phyloP scores from a whole-genome alignment of 2,797 vertebrate species.

The Microhierax caerulescens region DNA sequence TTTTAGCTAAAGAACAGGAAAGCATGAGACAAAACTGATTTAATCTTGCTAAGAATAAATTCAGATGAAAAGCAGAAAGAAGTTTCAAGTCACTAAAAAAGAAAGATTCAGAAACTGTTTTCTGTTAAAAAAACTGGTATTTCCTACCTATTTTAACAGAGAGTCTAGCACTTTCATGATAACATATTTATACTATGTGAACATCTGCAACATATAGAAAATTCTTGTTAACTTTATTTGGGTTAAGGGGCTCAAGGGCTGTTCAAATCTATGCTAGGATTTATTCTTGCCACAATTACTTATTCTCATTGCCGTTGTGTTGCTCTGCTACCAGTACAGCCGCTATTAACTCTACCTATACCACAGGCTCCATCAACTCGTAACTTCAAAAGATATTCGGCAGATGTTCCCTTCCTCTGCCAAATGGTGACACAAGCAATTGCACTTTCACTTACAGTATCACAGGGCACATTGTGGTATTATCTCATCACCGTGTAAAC shows the following conservation, averaged over 20 bases:
- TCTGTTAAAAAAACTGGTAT: neutral
- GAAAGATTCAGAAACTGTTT: neutral
- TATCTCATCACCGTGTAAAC: neutral
- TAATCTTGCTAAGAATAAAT: neutral
- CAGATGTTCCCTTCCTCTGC: neutral
- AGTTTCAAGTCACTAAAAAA: neutral
- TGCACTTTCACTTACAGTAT: neutral
- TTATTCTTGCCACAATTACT: neutral
- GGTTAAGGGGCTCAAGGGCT: neutral
- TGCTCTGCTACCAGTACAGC: neutral
- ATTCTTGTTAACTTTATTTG: neutral
- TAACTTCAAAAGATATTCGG: neutral
- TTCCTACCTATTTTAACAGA: neutral
- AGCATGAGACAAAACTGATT: neutral
- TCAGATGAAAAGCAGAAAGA: neutral
- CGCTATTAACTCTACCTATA: neutral
- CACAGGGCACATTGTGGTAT: neutral
- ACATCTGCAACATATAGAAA: neutral
- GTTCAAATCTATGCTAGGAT: neutral
- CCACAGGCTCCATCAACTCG: neutral
- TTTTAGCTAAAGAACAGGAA: neutral
- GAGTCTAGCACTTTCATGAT: neutral
- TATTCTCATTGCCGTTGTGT: neutral
- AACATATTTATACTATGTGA: neutral
- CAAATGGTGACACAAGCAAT: neutral